Evolutionary conservation across 2,888 invertebrate species (phyloP).

Genomic region (Chrysomela aeneicollis): DNA sequence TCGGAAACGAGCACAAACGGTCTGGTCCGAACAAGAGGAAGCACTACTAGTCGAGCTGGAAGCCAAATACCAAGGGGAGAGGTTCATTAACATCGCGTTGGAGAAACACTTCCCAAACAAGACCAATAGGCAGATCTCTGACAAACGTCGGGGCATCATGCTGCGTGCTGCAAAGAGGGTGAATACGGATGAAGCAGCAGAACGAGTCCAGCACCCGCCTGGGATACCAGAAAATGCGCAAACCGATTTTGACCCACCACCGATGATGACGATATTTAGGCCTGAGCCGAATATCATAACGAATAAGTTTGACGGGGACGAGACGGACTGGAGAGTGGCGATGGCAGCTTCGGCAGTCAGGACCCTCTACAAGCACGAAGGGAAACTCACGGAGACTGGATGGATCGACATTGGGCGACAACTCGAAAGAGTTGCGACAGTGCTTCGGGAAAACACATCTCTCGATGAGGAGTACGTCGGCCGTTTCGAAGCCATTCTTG

Average conservation of each 20-base stretch:
- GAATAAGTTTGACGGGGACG: background rate
- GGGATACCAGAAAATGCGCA: background rate
- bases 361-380: background rate
- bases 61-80: background rate
- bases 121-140: background rate
- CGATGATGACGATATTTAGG: background rate
- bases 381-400: background rate
- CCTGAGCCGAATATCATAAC: background rate
- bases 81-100: background rate
- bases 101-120: background rate
- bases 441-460: no score
- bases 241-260: background rate
- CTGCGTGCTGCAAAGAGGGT: background rate
- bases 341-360: background rate
- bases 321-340: background rate
- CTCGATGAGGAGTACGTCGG: background rate
- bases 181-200: background rate
- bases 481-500: background rate
- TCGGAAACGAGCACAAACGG: background rate
- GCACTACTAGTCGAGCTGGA: background rate
- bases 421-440: background rate
- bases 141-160: background rate
- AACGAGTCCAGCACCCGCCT: background rate
- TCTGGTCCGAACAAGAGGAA: background rate
- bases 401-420: background rate